phyloP scores from a whole-genome alignment of 2,888 invertebrate genomes.

The Agriotes lineatus region DNA sequence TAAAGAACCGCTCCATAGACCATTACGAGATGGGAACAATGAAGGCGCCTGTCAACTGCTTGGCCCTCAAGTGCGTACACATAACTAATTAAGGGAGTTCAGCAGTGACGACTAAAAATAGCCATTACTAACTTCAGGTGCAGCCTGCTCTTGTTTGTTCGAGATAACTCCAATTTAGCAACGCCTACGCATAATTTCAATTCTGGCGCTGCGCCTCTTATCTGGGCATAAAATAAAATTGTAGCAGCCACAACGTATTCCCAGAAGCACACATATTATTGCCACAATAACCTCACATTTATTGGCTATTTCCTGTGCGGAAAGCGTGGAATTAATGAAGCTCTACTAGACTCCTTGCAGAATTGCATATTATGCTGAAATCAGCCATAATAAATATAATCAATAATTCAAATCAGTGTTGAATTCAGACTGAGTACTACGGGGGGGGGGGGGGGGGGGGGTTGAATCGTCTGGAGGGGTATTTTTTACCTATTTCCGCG shows the following conservation, averaged over 20 bases:
- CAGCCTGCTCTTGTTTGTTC: constrained; percentile 13
- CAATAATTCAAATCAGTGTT: too few relatives aligned
- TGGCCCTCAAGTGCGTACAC: neutral
- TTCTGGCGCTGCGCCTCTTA: constrained; percentile 7
- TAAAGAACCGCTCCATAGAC: too few relatives aligned
- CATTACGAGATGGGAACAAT: too few relatives aligned
- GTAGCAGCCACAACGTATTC: constrained; percentile 16
- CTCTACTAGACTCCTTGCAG: too few relatives aligned
- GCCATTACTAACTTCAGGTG: constrained; percentile 32
- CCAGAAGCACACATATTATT: constrained; percentile 4
- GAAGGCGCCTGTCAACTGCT: neutral
- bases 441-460: too few relatives aligned
- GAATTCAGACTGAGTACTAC: too few relatives aligned
- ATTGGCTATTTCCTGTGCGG: constrained; percentile 33
- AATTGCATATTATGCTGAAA: too few relatives aligned
- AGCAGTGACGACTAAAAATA: constrained; percentile 25
- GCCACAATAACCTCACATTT: constrained; percentile 23
- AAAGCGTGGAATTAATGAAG: constrained; percentile 21
- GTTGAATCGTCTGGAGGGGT: too few relatives aligned
- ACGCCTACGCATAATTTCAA: constrained; percentile 27
- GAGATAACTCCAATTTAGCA: constrained; percentile 28
- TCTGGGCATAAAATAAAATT: constrained; percentile 19
- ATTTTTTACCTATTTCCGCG: too few relatives aligned
- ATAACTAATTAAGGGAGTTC: neutral
- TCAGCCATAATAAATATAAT: too few relatives aligned